phyloP scores from a whole-genome alignment of 92 coral and sea anemone genomes.

The Epizoanthus ramosus region DNA sequence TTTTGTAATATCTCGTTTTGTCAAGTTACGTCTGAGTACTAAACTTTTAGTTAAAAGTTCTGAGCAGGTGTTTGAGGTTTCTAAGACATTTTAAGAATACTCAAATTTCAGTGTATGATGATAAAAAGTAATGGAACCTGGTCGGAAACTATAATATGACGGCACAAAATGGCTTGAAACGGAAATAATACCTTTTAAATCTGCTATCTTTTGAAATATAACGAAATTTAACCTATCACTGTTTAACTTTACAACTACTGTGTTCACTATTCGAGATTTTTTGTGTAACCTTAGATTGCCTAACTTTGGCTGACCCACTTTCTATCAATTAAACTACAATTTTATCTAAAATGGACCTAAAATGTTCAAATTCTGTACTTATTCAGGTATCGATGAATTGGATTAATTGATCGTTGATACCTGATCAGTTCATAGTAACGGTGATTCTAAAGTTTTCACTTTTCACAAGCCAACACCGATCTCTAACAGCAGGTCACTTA shows the following conservation, averaged over 20 bases:
- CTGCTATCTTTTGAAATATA: neutral
- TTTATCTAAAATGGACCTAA: neutral
- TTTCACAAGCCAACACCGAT: too few relatives aligned
- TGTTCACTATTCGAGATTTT: neutral
- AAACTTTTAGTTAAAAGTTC: too few relatives aligned
- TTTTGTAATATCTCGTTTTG: too few relatives aligned
- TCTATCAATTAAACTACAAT: conserved; percentile 4
- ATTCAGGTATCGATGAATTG: too few relatives aligned
- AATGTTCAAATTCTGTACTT: neutral
- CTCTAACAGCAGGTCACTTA: too few relatives aligned
- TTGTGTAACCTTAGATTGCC: conserved; percentile 15
- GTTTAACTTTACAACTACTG: neutral
- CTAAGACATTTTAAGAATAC: too few relatives aligned
- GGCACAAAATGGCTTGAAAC: neutral
- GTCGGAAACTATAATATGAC: neutral
- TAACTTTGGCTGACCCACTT: neutral
- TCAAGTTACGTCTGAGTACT: too few relatives aligned
- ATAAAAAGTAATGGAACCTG: neutral
- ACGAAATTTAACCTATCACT: neutral
- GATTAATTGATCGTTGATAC: too few relatives aligned
- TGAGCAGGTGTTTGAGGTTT: too few relatives aligned
- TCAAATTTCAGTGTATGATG: neutral
- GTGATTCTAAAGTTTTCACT: too few relatives aligned
- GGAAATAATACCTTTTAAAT: conserved; percentile 18
- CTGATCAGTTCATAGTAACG: too few relatives aligned